Evolutionary conservation across 2,888 invertebrate genomes (phyloP).

Genomic region (Agrenia bidenticulata): DNA sequence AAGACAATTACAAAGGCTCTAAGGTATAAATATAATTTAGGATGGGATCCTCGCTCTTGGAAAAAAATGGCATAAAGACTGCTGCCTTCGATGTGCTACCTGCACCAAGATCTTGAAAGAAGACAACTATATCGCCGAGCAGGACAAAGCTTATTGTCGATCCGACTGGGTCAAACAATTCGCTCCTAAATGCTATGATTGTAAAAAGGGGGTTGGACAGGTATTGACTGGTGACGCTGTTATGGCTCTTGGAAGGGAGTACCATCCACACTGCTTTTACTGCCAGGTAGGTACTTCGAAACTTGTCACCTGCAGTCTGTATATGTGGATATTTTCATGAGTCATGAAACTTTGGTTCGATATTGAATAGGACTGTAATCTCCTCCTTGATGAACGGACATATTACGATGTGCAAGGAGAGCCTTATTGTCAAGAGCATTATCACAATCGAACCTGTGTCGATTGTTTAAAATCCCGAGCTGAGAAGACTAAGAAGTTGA

Average conservation of each 20-base stretch:
- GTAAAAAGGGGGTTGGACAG: conserved; percentile 42
- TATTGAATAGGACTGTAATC: conserved; percentile 41
- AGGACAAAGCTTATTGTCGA: conserved; percentile 49
- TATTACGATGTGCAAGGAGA: conserved; percentile 46
- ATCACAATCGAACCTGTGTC: conserved; percentile 46
- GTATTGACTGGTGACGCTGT: conserved; percentile 48
- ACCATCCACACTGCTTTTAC: conserved; percentile 50
- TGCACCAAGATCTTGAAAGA: conserved; percentile 47
- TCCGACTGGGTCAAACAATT: conserved; percentile 48
- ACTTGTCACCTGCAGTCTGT: neutral
- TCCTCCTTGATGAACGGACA: conserved; percentile 44
- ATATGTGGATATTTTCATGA: neutral
- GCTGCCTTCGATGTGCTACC: conserved; percentile 48
- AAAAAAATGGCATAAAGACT: conserved; percentile 48
- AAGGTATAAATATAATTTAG: no score
- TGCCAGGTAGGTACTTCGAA: conserved; percentile 37
- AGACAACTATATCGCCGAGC: conserved; percentile 43
- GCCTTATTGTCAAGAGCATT: conserved; percentile 50
- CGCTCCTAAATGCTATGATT: conserved; percentile 48
- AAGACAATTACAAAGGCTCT: no score
- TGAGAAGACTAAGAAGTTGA: conserved; percentile 33
- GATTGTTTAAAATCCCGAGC: conserved; percentile 47
- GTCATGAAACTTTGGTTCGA: no score
- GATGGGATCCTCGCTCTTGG: conserved; percentile 50
- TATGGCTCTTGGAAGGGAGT: conserved; percentile 44